Conservation (phyloP, 2,797 vertebrate genomes). For the Vultur gryphus region DNA sequence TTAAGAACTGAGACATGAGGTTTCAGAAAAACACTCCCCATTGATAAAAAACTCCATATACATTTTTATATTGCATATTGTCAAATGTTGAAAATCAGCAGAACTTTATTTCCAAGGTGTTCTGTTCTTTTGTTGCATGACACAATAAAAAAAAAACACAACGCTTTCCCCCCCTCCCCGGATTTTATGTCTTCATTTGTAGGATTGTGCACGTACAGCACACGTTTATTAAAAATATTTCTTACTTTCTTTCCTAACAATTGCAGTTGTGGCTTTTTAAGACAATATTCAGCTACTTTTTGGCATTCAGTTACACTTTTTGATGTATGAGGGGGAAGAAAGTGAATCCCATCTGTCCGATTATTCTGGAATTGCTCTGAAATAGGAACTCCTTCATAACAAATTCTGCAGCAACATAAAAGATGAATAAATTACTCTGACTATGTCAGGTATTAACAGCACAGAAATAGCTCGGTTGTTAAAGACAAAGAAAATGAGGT, state of each 20-base stretch:
- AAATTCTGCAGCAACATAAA: conserved; percentile 62
- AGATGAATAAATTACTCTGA: neutral
- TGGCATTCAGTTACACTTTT: conserved; percentile 35
- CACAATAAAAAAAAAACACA: neutral
- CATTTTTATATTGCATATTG: neutral
- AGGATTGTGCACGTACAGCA: neutral
- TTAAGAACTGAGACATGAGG: neutral
- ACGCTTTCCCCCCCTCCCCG: accelerated
- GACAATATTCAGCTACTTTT: conserved; percentile 36
- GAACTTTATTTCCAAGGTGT: neutral
- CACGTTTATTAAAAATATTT: neutral
- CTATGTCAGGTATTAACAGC: neutral
- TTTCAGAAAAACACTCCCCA: neutral
- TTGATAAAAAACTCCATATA: neutral
- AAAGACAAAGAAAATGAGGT: neutral
- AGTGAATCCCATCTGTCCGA: neutral
- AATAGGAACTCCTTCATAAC: conserved; percentile 60
- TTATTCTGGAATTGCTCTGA: neutral
- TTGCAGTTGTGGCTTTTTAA: conserved; percentile 58
- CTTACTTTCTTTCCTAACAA: conserved; percentile 74
- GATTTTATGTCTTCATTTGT: neutral
- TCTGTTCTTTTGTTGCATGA: neutral
- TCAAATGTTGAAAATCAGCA: neutral
- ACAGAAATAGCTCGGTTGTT: neutral
- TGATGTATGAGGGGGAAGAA: neutral